Evolutionary conservation across 2,888 invertebrate species (phyloP), one percentile per base, ranked within the genome.

Genomic region (Candidula unifasciata): DNA sequence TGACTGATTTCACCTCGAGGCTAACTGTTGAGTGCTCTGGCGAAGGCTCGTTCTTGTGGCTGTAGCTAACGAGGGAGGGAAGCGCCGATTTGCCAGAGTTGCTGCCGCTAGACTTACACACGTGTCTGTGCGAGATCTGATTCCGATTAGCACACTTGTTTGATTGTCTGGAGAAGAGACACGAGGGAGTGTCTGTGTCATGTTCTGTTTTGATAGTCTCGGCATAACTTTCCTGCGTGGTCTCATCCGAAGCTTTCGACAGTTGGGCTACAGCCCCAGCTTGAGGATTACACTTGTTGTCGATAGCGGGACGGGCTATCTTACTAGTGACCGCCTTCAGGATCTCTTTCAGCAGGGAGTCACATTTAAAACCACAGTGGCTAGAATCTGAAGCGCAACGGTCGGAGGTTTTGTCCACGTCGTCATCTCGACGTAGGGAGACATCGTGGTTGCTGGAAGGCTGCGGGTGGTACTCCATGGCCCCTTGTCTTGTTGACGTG

Each of bases 1-100:
- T 74, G 13, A 74, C 74, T 0, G 74, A 74, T 18, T 74, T 54
- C 30, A 74, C 74, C 30, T 74, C 74, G 3, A 74, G 74, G 21
- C 74, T 74, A 30, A 74, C 54, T 21, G 74, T 54, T 2, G 74
- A 74, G 30, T 74, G 74, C 21, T 54, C 30, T 10, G 54, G 3
- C 24, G 52, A 54, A 13, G 54, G 30, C 21, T 74, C 74, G 13
- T 74, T 52, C 6, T 30, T 74, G 6, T 52, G 2, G 44, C 30
- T 30, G 30, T 30, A 18, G 24, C 24, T 16, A 37, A 44, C 27
- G 27, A 52, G 13, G 16, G 52, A 21, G 6, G 37, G n/a, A 37
- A 37, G 2, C n/a, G 18, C n/a, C 24, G 71, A 52, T 37, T 18
- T 71, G 35, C 8, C 24, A 3, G n/a, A n/a, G 37, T n/a, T 8